Evolutionary conservation across 2,888 invertebrate genomes (phyloP), one percentile per base, ranked within the genome.

Genomic region (Pammene fasciana): DNA sequence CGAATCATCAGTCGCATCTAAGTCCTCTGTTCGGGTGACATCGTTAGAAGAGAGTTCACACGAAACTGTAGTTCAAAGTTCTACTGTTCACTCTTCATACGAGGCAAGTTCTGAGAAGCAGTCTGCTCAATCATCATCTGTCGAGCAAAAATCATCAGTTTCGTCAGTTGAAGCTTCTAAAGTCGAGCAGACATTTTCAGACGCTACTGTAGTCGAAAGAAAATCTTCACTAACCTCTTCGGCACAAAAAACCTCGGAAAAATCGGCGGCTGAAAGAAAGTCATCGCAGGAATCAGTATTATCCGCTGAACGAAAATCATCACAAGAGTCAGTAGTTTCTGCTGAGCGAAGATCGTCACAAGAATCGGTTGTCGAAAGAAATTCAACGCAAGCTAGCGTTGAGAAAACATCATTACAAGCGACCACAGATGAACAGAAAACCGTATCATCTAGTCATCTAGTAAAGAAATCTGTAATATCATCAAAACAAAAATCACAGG

Each of bases 341-440:
- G 54, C 54, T 34, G 56, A 71, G 64, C 57, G 70, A 43, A 71
- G 68, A 62, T 66, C 14, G 41, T 46, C 56, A 68, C 61, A 67
- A 65, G 52, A 67, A 55, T 46, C 73, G 36, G 61, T 67, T 43
- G 64, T 65, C 54, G 60, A 71, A 59, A 67, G 72, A 54, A 68
- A 73, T 65, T 75, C 74, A 65, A 74, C 75, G 65, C 71, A 73
- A 71, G 56, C 71, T 14, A 61, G 66, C 46, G 68, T 71, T 60
- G 74, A 70, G 61, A 67, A 71, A 43, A 72, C 68, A 61, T 38
- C 71, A 7, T 48, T 41, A 62, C 48, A 64, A 57, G 64, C 64
- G 38, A 55, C 70, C 72, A 67, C 70, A 73, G 60, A 68, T 67
- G 65, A 68, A 57, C 68, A 71, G 61, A 59, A 57, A 56, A 65